phyloP scores from a whole-genome alignment of 2,888 invertebrate genomes.

The Apodemia duryi region DNA sequence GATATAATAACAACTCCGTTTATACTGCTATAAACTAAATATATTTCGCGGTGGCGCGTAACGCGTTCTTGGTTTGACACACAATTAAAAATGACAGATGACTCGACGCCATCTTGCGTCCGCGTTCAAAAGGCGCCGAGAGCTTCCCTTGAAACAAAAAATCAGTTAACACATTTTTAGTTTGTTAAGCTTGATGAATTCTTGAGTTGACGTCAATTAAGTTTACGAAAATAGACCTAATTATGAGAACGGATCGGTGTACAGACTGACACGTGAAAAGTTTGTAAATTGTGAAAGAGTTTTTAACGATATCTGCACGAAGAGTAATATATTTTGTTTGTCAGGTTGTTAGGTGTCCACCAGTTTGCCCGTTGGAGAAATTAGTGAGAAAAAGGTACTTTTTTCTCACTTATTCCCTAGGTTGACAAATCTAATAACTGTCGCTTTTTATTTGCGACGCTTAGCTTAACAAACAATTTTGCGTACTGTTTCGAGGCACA shows the following conservation, averaged over 20 bases:
- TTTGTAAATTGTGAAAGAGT: no score
- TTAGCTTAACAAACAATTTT: not conserved
- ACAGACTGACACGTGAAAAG: no score
- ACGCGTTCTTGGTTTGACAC: conserved; percentile 61
- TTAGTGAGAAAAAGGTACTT: no score
- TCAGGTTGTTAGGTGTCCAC: no score
- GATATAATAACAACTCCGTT: conserved; percentile 59
- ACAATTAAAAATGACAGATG: conserved; percentile 78
- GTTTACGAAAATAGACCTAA: conserved; percentile 16
- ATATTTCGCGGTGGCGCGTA: conserved; percentile 62
- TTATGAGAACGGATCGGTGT: not conserved
- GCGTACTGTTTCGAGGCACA: not conserved
- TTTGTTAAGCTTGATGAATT: conserved; percentile 52
- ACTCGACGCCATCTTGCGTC: conserved; percentile 59
- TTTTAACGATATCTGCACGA: no score
- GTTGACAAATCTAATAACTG: not conserved
- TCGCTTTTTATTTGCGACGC: not conserved
- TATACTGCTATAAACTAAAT: conserved; percentile 75
- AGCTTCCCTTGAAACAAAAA: conserved; percentile 44
- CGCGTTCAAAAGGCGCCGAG: conserved; percentile 52
- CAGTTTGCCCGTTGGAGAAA: no score
- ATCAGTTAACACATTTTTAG: conserved; percentile 56
- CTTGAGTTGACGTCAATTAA: conserved; percentile 49
- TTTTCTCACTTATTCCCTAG: no score
- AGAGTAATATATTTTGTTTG: no score